Conservation (phyloP, 2,797 vertebrate genomes). For the Philypnodon macrostomus region DNA sequence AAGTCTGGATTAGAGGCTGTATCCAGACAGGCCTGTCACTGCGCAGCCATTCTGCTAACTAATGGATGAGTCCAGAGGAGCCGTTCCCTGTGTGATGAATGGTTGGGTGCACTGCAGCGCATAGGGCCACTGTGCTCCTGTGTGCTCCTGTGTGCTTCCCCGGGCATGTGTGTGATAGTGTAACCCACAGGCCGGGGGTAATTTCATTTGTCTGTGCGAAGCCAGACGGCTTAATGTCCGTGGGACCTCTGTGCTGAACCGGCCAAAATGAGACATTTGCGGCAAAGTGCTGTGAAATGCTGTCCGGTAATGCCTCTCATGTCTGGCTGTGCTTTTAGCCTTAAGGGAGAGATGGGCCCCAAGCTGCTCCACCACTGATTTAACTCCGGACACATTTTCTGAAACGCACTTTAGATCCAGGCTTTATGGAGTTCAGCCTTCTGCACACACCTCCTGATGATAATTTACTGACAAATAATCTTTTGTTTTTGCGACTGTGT, state of each 20-base stretch:
- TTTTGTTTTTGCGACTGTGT: not conserved
- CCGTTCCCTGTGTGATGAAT: constrained; percentile 69
- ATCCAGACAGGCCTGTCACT: constrained; percentile 65
- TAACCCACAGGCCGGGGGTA: constrained; percentile 59
- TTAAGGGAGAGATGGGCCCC: constrained; percentile 32
- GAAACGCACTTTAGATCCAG: not conserved
- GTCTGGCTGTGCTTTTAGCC: constrained; percentile 61
- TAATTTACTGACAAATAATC: not conserved
- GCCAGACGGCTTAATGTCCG: constrained; percentile 69
- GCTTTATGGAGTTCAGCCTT: not conserved
- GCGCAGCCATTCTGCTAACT: constrained; percentile 63
- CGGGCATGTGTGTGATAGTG: constrained; percentile 48
- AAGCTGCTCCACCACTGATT: constrained; percentile 30
- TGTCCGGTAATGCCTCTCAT: constrained; percentile 59
- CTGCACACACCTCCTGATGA: not conserved
- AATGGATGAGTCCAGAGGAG: constrained; percentile 69
- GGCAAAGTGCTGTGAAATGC: constrained; percentile 68
- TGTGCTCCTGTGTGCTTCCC: constrained; percentile 50
- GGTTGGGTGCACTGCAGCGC: constrained; percentile 49
- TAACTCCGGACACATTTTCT: constrained; percentile 22
- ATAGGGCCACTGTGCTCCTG: constrained; percentile 45
- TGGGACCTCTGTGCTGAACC: constrained; percentile 62
- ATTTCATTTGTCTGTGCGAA: constrained; percentile 71
- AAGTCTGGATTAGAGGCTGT: constrained; percentile 69
- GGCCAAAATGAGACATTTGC: constrained; percentile 71